A percentile compares a stretch with the other conserved stretches of the same genome.
Evolutionary conservation across 2,888 invertebrate species (phyloP).

Genomic region (Nephrotoma appendiculata): DNA sequence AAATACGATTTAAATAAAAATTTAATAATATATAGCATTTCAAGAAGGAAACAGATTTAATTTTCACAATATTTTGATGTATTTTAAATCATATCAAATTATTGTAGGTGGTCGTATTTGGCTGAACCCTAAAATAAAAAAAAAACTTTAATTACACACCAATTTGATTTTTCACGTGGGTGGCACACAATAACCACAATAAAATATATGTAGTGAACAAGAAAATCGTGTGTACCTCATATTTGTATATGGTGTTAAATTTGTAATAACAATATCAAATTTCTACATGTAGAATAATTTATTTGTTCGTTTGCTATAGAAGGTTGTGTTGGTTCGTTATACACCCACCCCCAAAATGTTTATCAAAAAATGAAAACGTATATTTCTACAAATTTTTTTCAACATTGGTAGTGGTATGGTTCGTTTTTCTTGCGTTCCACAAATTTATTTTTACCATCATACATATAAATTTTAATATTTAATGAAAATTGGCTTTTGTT

Average conservation of each 20-base stretch:
- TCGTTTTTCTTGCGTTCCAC: background rate
- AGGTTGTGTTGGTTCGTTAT: background rate
- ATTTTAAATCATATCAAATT: no score
- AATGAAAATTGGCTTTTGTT: background rate
- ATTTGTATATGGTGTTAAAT: background rate
- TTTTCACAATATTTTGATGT: no score
- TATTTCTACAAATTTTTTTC: background rate
- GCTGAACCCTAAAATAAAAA: no score
- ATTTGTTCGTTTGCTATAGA: background rate
- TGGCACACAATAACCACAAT: background rate
- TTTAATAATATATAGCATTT: no score
- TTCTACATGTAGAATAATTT: background rate
- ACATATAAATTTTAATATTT: background rate
- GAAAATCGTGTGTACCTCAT: background rate
- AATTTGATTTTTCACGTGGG: background rate
- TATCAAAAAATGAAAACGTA: background rate
- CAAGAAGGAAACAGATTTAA: no score
- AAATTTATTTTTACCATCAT: background rate
- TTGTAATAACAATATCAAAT: background rate
- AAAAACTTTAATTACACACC: no score
- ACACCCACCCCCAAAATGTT: background rate
- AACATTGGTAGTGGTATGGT: background rate
- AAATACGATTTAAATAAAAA: no score
- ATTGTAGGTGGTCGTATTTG: no score
- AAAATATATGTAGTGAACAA: background rate